Conservation (phyloP, 2,797 vertebrate genomes). For the Rhincodon typus region DNA sequence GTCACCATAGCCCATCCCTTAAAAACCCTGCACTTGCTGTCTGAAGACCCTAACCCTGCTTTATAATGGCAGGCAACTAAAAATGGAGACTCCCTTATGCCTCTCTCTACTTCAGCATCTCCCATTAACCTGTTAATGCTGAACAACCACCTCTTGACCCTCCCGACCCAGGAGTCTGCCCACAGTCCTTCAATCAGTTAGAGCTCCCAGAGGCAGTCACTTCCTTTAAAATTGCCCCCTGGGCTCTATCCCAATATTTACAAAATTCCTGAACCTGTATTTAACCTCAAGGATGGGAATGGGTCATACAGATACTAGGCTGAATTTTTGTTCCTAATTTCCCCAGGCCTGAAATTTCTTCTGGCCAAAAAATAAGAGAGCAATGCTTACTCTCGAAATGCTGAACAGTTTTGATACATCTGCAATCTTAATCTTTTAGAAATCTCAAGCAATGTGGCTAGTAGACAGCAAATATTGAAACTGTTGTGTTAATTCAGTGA, state of each 20-base stretch:
- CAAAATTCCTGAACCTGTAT: not conserved
- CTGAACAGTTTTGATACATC: not conserved
- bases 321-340: not conserved
- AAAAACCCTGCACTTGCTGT: not conserved
- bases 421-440: not conserved
- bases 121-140: not conserved
- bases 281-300: not conserved
- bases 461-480: not conserved
- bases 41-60: too few relatives aligned
- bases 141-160: not conserved
- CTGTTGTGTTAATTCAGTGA: not conserved
- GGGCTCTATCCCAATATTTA: not conserved
- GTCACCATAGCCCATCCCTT: too few relatives aligned
- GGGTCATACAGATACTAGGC: too few relatives aligned
- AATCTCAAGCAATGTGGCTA: not conserved
- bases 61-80: too few relatives aligned
- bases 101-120: not conserved
- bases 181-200: not conserved
- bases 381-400: not conserved
- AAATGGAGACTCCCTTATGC: not conserved
- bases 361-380: not conserved
- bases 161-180: not conserved
- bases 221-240: not conserved
- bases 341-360: not conserved
- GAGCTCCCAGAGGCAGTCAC: not conserved